phyloP scores from a whole-genome alignment of 2,888 invertebrate genomes.

The Metallyticus violacea region DNA sequence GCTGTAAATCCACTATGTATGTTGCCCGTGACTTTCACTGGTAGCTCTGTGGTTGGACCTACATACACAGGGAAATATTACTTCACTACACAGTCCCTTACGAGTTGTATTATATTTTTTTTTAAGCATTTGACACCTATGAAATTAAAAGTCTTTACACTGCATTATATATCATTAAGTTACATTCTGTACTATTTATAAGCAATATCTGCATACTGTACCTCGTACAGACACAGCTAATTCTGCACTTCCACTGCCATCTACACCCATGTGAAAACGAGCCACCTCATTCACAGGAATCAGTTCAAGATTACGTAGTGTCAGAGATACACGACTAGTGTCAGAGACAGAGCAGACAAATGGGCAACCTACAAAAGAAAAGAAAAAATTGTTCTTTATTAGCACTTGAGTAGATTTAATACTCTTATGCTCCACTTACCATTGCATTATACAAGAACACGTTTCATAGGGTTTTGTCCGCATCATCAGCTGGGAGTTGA shows the following conservation, averaged over 20 bases:
- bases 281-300: conserved; percentile 81
- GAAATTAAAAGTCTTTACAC: no score
- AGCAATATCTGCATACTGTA: conserved; percentile 35
- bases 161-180: no score
- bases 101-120: no score
- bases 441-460: no score
- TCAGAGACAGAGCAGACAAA: conserved; percentile 83
- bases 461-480: no score
- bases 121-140: no score
- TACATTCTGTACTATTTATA: no score
- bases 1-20: conserved; percentile 84
- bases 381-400: no score
- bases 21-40: conserved; percentile 85
- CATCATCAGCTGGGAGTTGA: no score
- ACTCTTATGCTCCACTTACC: no score
- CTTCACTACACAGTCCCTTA: no score
- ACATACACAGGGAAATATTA: conserved; percentile 31
- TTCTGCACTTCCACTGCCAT: conserved; percentile 69
- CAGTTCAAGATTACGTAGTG: conserved; percentile 73
- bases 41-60: conserved; percentile 82
- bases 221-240: conserved; percentile 81
- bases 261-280: conserved; percentile 75
- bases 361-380: conserved; percentile 61
- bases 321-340: conserved; percentile 71
- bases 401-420: no score